Evolutionary conservation across 2,113 vertebrate genomes (phyloP), one percentile per base, ranked within the genome.

Genomic region (Talpa occidentalis): DNA sequence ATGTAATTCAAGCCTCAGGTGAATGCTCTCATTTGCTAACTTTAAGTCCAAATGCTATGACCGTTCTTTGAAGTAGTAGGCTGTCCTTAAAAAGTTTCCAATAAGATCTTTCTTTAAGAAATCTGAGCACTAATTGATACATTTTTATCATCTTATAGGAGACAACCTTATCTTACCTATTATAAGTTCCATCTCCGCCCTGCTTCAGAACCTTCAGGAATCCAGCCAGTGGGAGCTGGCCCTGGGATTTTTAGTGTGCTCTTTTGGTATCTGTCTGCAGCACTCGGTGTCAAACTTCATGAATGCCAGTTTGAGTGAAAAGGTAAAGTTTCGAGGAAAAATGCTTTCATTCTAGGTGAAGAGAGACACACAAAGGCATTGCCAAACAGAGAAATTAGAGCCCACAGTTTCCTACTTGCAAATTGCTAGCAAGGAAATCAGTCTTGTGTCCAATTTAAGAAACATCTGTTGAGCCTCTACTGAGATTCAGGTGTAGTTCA

Each of bases 181-280:
- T 37, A 96, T 98, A 69, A 95, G 69, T 8, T 99, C 99, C 52
- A 97, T 99, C 95, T 90, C 89, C 37, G 97, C 98, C 69, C 98
- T 99, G 97, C 96, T 99, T 15, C 99, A 99, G 97, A 99, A 97
- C 98, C 98, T 99, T 37, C 99, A 99, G 95, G 99, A 99, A 97
- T 99, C 99, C 93, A 99, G 99, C 96, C 99, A 99, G 93, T 98
- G 98, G 52, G 98, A 99, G 94, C 96, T 99, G 96, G 98, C 99
- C 35, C 97, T 99, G 22, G 96, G 98, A 59, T 98, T 99, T 14
- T 97, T 99, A 0, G 62, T 99, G 49, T 98, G 97, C 74, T 98
- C 98, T 0, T 99, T 99, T 14, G 98, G 99, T 35, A 98, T 98
- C 96, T 99, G 99, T 77, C 96, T 99, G 49, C 99, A 99, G 95